phyloP scores from a whole-genome alignment of 2,888 invertebrate genomes.

The Poecilus cupreus region DNA sequence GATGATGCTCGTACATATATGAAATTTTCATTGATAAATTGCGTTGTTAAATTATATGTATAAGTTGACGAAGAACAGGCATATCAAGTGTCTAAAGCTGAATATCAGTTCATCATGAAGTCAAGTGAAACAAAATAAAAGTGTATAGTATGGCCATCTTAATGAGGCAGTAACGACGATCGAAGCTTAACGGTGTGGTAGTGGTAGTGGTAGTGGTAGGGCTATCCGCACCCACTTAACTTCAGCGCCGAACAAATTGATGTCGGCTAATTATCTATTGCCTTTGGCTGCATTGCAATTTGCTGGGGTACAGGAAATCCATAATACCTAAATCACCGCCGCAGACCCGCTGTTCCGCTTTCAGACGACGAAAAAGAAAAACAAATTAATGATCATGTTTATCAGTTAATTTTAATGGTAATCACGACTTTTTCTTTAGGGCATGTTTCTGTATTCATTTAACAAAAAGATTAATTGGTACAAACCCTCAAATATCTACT shows the following conservation, averaged over 20 bases:
- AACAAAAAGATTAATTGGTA: slow-evolving; percentile 48
- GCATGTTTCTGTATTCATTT: slow-evolving; percentile 24
- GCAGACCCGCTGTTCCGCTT: neutral
- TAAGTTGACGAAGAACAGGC: neutral
- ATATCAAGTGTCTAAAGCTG: neutral
- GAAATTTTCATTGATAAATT: neutral
- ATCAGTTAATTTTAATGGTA: slow-evolving; percentile 57
- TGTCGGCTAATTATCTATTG: slow-evolving; percentile 56
- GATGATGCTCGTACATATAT: too few relatives aligned
- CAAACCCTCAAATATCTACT: slow-evolving; percentile 14
- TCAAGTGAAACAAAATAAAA: slow-evolving; percentile 16
- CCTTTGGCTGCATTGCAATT: slow-evolving; percentile 56
- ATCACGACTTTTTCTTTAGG: slow-evolving; percentile 35
- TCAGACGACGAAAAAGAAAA: slow-evolving; percentile 40
- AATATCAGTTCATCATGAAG: slow-evolving; percentile 15
- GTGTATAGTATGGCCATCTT: neutral
- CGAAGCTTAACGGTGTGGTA: neutral
- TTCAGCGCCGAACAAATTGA: slow-evolving; percentile 49
- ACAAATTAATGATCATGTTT: slow-evolving; percentile 58
- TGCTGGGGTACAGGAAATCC: slow-evolving; percentile 49
- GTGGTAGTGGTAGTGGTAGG: too few relatives aligned
- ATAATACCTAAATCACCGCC: slow-evolving; percentile 32
- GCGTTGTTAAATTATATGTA: neutral
- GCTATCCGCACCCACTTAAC: slow-evolving; percentile 36
- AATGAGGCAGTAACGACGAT: slow-evolving; percentile 16